Base-by-base conservation (phyloP, 2,888 invertebrate genomes). In the Drosophila emarginata region DNA sequence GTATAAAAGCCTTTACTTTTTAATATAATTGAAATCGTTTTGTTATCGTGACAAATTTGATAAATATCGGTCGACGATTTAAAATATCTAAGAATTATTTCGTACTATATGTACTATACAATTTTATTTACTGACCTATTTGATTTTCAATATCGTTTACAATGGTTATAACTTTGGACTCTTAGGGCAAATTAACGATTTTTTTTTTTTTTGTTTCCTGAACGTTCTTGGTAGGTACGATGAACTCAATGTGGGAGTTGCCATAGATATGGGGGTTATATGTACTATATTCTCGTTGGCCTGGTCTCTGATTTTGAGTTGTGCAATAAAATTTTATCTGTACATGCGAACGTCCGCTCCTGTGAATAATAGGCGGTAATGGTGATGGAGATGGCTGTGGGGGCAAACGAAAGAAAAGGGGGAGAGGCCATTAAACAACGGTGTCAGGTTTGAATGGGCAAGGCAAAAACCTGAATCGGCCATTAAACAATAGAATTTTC, bases 251-350 rank as follows among this genome's bases (percentile, higher is more conserved):
- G 62, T 68, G 67, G 87, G 81, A 81, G 85, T 81, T 87, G 78
- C 71, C 84, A 40, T 59, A 23, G 11, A 54, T 7, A 15, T 14
- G 32, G 15, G 15, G 53, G 28, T 15, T 32, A 54, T 32, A 54
- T 32, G 12, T 66, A 70, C 9, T 68, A 57, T 78, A 72, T 72
- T 37, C 67, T 60, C 53, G 39, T 36, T 21, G 52, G 28, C 15
- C 58, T 45, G 54, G 52, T 61, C 75, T 67, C 85, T 82, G 82
- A 86, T 88, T 82, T 82, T 86, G 83, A 86, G 86, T 82, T 82
- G 88, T 82, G 82, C 88, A 82, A 82, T 82, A 82, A 82, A 82
- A 88, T 82, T 86, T 88, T 82, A 82, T 82, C 88, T 82, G 74
- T 82, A 86, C 88, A 82, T 77, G 88, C 88, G 86, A 82, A 69